Conservation (phyloP, 2,888 invertebrate species). For the Drosophila macrothrix region DNA sequence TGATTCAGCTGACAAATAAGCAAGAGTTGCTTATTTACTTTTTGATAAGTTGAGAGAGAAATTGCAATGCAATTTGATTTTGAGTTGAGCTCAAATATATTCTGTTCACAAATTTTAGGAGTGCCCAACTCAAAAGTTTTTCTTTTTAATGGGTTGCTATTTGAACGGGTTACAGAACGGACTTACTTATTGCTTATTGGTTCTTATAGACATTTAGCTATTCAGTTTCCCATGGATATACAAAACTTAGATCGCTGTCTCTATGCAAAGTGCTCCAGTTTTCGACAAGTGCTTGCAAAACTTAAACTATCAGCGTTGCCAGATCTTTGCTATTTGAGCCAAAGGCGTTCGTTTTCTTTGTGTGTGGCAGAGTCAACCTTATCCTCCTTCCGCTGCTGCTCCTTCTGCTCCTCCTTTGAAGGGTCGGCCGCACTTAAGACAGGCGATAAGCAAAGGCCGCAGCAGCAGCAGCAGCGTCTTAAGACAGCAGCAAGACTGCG, state of each 20-base stretch:
- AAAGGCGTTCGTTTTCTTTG: neutral
- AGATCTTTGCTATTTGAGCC: slow-evolving; percentile 28
- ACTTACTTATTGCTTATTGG: neutral
- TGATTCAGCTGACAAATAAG: neutral
- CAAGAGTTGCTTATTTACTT: neutral
- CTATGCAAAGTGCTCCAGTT: neutral
- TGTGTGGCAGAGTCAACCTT: neutral
- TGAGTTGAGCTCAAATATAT: neutral
- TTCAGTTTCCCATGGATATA: neutral
- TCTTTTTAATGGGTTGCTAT: neutral
- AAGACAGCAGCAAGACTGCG: slow-evolving; percentile 18
- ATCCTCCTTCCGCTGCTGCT: neutral
- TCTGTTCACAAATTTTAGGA: neutral
- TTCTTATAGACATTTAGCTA: neutral
- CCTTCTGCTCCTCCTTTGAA: slow-evolving; percentile 17
- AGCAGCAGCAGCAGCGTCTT: slow-evolving; percentile 14
- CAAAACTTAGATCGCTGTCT: neutral
- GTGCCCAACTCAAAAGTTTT: neutral
- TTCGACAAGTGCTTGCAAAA: slow-evolving; percentile 12
- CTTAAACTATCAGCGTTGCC: slow-evolving; percentile 38
- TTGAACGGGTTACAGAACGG: neutral
- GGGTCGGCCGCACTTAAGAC: slow-evolving; percentile 17
- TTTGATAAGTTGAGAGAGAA: neutral
- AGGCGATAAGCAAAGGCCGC: slow-evolving; percentile 29
- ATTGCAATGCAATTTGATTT: neutral